Conservation (phyloP, 2,888 invertebrate species). For the Apamea sordens region DNA sequence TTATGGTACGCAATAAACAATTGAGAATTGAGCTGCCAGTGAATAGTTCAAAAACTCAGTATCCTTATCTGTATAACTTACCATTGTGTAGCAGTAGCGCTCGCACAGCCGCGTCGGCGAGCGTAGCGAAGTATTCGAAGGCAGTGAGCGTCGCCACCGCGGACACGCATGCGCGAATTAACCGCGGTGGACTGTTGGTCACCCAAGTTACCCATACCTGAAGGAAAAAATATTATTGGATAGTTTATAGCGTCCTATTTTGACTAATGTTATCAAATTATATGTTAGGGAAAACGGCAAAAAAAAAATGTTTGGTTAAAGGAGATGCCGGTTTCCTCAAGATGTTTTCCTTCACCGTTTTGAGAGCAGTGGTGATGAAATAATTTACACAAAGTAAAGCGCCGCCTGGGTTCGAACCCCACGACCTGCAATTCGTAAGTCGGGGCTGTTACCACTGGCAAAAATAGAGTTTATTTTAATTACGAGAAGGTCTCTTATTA, state of each 20-base stretch:
- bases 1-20: no score
- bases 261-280: neutral
- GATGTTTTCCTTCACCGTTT: no score
- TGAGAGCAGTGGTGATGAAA: no score
- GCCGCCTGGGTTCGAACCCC: no score
- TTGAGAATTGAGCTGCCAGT: no score
- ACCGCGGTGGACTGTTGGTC: constrained; percentile 23
- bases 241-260: neutral
- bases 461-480: neutral
- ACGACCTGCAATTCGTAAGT: no score
- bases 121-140: constrained; percentile 74
- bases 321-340: no score
- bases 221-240: neutral
- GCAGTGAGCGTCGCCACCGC: constrained; percentile 75
- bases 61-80: constrained; percentile 37
- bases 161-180: constrained; percentile 66
- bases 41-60: neutral
- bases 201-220: constrained; percentile 80
- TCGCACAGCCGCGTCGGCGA: constrained; percentile 74
- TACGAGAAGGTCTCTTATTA: neutral
- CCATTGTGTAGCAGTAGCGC: constrained; percentile 70
- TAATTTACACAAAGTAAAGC: no score
- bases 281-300: neutral
- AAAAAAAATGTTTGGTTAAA: no score
- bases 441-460: no score